These are phyloP conservation scores for Leptinotarsa undecemlineata DNA, from an alignment of 1,140 invertebrate species.

Conservation along the genomic window DNA sequence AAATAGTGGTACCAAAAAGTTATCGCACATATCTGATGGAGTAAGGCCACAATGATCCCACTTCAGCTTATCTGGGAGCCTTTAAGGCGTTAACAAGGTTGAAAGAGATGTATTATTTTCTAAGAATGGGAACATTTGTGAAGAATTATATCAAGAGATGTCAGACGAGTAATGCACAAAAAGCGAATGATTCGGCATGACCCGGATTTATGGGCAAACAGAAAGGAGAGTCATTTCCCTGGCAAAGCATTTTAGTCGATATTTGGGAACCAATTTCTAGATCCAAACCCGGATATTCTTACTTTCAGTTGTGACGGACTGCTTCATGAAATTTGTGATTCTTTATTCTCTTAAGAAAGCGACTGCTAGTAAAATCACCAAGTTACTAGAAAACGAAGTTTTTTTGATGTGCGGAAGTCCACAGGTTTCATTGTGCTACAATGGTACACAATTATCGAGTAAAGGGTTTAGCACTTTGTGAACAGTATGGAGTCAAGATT, in stretches of 20 bases:
- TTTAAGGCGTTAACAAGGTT: constrained; percentile 21
- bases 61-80: constrained; percentile 23
- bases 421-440: constrained; percentile 18
- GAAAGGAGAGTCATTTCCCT: constrained; percentile 35
- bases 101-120: constrained; percentile 24
- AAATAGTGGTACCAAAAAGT: constrained; percentile 24
- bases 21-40: constrained; percentile 12
- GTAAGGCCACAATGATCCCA: constrained; percentile 12
- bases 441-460: constrained; percentile 21
- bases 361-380: constrained; percentile 9
- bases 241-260: constrained; percentile 29
- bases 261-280: constrained; percentile 33
- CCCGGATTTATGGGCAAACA: constrained; percentile 26
- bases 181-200: neutral
- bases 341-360: constrained; percentile 25
- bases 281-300: constrained; percentile 30
- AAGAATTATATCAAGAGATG: constrained; percentile 6
- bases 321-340: constrained; percentile 33
- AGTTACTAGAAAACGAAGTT: constrained; percentile 35
- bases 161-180: neutral
- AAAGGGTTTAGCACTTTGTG: constrained; percentile 20
- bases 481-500: constrained; percentile 26
- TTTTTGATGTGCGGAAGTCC: constrained; percentile 35
- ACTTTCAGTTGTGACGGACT: constrained; percentile 27
- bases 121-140: constrained; percentile 5